Evolutionary conservation across 2,888 invertebrate genomes (phyloP).

Genomic region (Agonopterix heracliana): DNA sequence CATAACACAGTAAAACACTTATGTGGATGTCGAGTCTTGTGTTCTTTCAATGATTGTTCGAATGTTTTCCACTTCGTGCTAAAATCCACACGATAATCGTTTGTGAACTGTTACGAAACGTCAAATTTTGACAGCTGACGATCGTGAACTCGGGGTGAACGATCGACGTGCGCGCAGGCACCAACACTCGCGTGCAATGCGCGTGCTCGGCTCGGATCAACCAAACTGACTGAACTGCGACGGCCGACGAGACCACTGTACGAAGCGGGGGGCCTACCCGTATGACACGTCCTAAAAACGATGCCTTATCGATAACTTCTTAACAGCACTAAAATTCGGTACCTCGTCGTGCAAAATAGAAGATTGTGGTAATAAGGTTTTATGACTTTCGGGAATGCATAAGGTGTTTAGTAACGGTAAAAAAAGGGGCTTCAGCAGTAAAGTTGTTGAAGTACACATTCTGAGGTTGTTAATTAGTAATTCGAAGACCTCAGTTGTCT

Average conservation of each 20-base stretch:
- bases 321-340: constrained; percentile 35
- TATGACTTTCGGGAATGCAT: too few species aligned
- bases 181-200: constrained; percentile 39
- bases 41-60: constrained; percentile 11
- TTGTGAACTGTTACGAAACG: constrained; percentile 46
- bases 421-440: too few species aligned
- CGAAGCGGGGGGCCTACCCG: constrained; percentile 50
- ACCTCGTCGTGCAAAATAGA: not conserved
- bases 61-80: constrained; percentile 21
- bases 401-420: too few species aligned
- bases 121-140: constrained; percentile 65
- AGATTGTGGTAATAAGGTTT: not conserved
- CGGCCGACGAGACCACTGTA: constrained; percentile 10
- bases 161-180: constrained; percentile 43
- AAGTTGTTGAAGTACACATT: too few species aligned
- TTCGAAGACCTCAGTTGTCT: too few species aligned
- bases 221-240: constrained; percentile 36
- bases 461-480: too few species aligned
- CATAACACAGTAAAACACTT: constrained; percentile 25
- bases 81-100: constrained; percentile 29
- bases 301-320: constrained; percentile 56
- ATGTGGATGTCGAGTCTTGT: constrained; percentile 7
- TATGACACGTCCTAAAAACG: constrained; percentile 46
- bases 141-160: constrained; percentile 48
- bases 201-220: constrained; percentile 49